Base-by-base conservation (phyloP, 2,888 invertebrate species). In the Ypsolopha sequella region DNA sequence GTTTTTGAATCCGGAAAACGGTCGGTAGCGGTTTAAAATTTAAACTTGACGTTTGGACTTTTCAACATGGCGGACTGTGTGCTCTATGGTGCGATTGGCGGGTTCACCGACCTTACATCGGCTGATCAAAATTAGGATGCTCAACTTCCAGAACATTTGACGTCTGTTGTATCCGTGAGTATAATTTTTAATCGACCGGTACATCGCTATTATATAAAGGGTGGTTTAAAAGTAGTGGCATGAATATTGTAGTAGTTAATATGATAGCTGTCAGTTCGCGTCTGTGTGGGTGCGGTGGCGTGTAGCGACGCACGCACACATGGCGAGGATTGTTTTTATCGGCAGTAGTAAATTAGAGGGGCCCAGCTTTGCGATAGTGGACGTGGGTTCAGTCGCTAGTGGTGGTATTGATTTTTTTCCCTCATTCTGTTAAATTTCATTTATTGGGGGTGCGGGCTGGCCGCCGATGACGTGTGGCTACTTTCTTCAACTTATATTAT, bases 361-460 rank as follows among this genome's bases (percentile, higher is more conserved):
- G 76, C 70, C 55, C 41, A 41, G 45, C 48, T 48, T 33, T 9
- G 60, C 76, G 81, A 80, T 84, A 82, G 78, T 81, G 74, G 70
- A 70, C 76, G 68, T 58, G 58, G 63, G 60, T 24, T 24, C 24
- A 24, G 24, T 70, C 64, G 69, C 67, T 73, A 76, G 74, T 76
- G 70, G 68, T 63, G 50, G 78, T 85, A 85, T 86, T 82, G 85
- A 85, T 86, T 86, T 85, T 80, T 84, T 86, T 85, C 85, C 85
- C 80, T 84, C 85, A 84, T 84, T 82, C 84, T 78, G 86, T 82
- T 80, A 84, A 86, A 86, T 85, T 86, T 85, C 84, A 84, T 85
- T 85, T 85, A 85, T 85, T 64, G 79, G 78, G 82, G 84, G 85
- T 80, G 79, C 73, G 71, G 73, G 70, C 72, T 67, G 65, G 66